These are phyloP conservation scores for Deilephila porcellus DNA, from an alignment of 2,888 invertebrate species.

Conservation along the genomic window DNA sequence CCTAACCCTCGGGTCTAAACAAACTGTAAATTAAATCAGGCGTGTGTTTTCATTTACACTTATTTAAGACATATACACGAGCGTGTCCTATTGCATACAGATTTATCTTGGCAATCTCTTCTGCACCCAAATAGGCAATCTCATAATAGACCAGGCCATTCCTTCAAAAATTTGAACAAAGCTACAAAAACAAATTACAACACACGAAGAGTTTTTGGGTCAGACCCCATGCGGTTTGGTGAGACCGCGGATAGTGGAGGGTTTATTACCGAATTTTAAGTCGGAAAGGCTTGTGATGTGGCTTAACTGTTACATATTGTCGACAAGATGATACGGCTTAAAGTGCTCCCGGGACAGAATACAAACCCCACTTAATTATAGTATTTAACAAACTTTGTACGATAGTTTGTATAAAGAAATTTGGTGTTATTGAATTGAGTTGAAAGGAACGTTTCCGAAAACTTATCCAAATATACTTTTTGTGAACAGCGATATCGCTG, in stretches of 20 bases:
- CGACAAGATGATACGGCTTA: slow-evolving; percentile 3
- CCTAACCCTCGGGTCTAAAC: too few species aligned
- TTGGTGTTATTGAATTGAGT: background rate
- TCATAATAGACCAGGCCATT: too few species aligned
- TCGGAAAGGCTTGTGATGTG: background rate
- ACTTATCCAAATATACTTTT: too few species aligned
- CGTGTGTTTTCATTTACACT: too few species aligned
- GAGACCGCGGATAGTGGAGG: background rate
- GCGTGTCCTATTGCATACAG: too few species aligned
- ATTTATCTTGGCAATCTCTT: too few species aligned
- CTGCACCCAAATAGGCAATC: too few species aligned
- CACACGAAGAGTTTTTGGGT: background rate
- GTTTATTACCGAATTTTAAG: background rate
- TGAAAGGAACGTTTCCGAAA: too few species aligned
- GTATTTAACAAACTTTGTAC: background rate
- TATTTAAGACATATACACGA: too few species aligned
- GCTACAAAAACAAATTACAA: background rate
- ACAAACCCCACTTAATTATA: background rate
- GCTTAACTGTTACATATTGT: background rate
- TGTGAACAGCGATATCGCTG: too few species aligned
- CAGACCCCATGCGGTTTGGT: background rate
- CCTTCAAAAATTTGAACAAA: background rate
- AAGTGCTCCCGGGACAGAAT: background rate
- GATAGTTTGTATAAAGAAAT: background rate
- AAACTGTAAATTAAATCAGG: too few species aligned